Conservation (phyloP, 1,140 invertebrate genomes). For the Drosophila nebulosa region DNA sequence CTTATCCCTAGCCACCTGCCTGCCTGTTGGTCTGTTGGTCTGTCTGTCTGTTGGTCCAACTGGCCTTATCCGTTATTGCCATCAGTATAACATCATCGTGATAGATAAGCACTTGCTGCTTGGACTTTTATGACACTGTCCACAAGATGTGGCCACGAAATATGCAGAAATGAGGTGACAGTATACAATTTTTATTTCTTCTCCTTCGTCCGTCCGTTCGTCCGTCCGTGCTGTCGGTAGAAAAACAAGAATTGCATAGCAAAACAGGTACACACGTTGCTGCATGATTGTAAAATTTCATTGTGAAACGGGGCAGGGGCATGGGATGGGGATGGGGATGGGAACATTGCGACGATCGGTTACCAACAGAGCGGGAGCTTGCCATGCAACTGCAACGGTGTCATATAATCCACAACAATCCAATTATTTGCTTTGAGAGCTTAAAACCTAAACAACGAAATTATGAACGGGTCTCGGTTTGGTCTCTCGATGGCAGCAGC, state of each 20-base stretch:
- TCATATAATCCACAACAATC: slow-evolving; percentile 43
- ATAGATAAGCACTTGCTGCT: slow-evolving; percentile 52
- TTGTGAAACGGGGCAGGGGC: slow-evolving; percentile 3
- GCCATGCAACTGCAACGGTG: slow-evolving; percentile 17
- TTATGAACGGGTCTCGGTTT: slow-evolving; percentile 40
- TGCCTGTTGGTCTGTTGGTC: neutral
- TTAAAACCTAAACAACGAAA: slow-evolving; percentile 55
- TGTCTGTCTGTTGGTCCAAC: neutral
- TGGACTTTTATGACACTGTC: slow-evolving; percentile 47
- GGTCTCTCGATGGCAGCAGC: neutral
- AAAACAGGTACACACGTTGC: slow-evolving; percentile 44
- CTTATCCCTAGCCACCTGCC: neutral
- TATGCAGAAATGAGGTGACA: slow-evolving; percentile 63
- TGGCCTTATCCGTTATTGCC: slow-evolving; percentile 52
- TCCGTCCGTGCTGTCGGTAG: neutral
- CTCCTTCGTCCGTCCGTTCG: neutral
- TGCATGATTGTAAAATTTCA: slow-evolving; percentile 53
- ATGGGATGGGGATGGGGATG: neutral
- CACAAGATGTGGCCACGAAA: slow-evolving; percentile 30
- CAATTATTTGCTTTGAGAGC: slow-evolving; percentile 52
- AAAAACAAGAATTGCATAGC: slow-evolving; percentile 35
- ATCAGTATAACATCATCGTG: slow-evolving; percentile 67
- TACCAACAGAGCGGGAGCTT: slow-evolving; percentile 8
- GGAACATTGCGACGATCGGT: neutral
- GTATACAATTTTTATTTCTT: slow-evolving; percentile 44